Evolutionary conservation across 2,113 vertebrate genomes (phyloP).

Genomic region (Microtus richardsoni): DNA sequence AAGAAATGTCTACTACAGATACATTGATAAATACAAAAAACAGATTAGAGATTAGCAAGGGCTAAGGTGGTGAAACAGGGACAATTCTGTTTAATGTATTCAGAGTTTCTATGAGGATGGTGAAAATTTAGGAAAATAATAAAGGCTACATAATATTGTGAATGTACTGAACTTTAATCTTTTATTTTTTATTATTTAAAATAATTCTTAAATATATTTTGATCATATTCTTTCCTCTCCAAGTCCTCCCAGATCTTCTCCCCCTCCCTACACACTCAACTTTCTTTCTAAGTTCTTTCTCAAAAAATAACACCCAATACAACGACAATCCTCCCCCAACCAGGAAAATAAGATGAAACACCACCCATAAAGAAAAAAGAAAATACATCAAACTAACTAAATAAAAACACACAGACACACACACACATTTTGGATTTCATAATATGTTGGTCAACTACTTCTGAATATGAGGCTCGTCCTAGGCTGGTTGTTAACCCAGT

Average conservation of each 20-base stretch:
- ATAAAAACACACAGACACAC: not conserved
- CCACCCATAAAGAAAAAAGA: not conserved
- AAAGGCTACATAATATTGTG: not conserved
- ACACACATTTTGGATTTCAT: not conserved
- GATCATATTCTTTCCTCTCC: not conserved
- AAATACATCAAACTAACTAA: not conserved
- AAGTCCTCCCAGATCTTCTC: not conserved
- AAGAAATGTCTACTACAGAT: not conserved
- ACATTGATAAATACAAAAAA: not conserved
- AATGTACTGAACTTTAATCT: not conserved
- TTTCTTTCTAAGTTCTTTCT: not conserved
- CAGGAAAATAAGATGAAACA: not conserved
- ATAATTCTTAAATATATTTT: not conserved
- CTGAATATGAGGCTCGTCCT: not conserved
- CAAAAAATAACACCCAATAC: not conserved
- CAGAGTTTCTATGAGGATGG: not conserved
- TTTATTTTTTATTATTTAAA: not conserved
- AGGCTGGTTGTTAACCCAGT: not conserved
- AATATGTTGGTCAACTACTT: not conserved
- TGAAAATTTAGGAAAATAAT: not conserved
- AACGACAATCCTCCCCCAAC: not conserved
- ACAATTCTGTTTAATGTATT: not conserved
- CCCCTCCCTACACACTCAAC: not conserved
- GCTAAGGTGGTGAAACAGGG: not conserved
- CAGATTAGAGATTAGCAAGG: not conserved